Conservation (phyloP, 2,113 vertebrate species). For the Acanthochromis polyacanthus region DNA sequence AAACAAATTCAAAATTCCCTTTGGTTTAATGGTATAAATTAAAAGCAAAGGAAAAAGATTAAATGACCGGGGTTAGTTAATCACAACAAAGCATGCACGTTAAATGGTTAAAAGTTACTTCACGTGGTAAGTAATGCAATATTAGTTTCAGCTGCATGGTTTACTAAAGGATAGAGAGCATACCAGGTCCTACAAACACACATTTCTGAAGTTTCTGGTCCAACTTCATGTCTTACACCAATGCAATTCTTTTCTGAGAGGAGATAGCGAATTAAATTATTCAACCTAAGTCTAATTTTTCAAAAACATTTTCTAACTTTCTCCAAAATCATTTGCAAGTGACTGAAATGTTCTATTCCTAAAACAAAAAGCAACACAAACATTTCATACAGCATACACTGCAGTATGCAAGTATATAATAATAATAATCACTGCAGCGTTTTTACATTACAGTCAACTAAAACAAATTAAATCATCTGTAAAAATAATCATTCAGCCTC, state of each 20-base stretch:
- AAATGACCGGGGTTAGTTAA: slow-evolving; percentile 82
- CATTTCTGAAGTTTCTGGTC: slow-evolving; percentile 50
- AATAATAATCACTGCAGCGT: background rate
- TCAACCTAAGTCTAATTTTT: slow-evolving; percentile 11
- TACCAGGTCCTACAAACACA: slow-evolving; percentile 68
- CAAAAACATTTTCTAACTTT: slow-evolving; percentile 9
- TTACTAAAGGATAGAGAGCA: slow-evolving; percentile 76
- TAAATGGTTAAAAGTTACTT: slow-evolving; percentile 81
- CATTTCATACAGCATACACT: background rate
- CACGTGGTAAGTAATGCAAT: slow-evolving; percentile 79
- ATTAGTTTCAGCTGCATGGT: slow-evolving; percentile 82
- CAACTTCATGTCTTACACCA: slow-evolving; percentile 60
- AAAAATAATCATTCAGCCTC: slow-evolving; percentile 26
- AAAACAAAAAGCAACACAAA: slow-evolving; percentile 13
- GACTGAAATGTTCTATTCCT: background rate
- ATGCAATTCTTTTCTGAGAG: slow-evolving; percentile 42
- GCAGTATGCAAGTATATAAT: background rate
- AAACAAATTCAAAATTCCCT: slow-evolving; percentile 42
- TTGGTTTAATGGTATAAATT: slow-evolving; percentile 63
- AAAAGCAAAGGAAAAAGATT: slow-evolving; percentile 75
- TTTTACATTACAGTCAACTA: background rate
- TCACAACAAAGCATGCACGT: slow-evolving; percentile 82
- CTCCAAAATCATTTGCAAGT: background rate
- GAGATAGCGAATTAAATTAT: slow-evolving; percentile 25
- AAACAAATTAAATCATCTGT: background rate